phyloP scores from a whole-genome alignment of 2,888 invertebrate genomes.

The Dorcus parallelipipedus region DNA sequence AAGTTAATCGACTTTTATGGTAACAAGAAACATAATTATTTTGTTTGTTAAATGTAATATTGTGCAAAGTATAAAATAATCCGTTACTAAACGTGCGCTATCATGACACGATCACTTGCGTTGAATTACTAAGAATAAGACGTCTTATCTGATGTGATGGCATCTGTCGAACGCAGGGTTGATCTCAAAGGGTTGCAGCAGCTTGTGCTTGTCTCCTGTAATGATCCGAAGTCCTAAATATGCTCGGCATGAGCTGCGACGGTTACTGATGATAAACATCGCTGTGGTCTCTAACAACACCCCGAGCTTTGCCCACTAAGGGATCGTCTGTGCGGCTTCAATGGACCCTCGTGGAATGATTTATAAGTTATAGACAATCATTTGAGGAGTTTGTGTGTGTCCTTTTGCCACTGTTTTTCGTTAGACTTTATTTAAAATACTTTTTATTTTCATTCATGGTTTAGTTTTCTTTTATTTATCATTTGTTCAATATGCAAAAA shows the following conservation, averaged over 20 bases:
- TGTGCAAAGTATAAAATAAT: neutral
- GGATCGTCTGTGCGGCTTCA: too few relatives aligned
- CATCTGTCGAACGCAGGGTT: constrained; percentile 4
- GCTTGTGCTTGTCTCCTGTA: neutral
- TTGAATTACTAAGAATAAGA: constrained; percentile 13
- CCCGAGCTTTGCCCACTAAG: too few relatives aligned
- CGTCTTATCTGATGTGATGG: constrained; percentile 8
- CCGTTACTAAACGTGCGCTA: constrained; percentile 4
- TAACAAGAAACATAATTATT: too few relatives aligned
- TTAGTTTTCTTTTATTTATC: too few relatives aligned
- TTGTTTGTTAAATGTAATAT: too few relatives aligned
- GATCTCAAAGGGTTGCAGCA: constrained; percentile 3
- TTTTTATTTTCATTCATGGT: too few relatives aligned
- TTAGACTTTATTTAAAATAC: too few relatives aligned
- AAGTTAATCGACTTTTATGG: too few relatives aligned
- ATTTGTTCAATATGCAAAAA: too few relatives aligned
- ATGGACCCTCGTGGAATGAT: neutral
- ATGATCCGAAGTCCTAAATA: neutral
- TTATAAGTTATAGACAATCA: neutral
- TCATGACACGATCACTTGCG: constrained; percentile 8
- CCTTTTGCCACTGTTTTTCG: neutral
- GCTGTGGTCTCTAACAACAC: too few relatives aligned
- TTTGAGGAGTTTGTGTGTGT: neutral
- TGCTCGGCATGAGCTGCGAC: neutral
- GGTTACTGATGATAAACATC: constrained; percentile 1